A percentile compares a stretch with the other conserved stretches of the same genome.
These are phyloP conservation scores for Myopa testacea DNA, from an alignment of 2,888 invertebrate species.

Conservation along the genomic window DNA sequence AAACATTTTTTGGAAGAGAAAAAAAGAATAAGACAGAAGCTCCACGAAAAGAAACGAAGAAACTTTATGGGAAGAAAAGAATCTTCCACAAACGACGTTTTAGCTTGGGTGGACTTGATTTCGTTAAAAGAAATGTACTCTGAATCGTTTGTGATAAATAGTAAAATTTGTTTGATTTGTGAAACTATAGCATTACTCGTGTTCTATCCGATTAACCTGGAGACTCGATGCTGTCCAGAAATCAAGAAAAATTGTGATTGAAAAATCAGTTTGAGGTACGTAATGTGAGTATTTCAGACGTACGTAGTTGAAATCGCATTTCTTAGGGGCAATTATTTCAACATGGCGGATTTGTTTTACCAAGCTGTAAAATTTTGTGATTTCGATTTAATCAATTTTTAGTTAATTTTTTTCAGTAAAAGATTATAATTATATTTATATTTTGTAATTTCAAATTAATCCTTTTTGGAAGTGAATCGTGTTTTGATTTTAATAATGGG, in stretches of 20 bases:
- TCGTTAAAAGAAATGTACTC: conserved; percentile 40
- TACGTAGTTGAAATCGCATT: conserved; percentile 1
- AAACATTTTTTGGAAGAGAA: too few species aligned
- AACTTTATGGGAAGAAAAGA: conserved; percentile 41
- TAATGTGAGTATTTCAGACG: conserved; percentile 59
- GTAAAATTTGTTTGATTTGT: conserved; percentile 46
- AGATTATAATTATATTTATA: too few species aligned
- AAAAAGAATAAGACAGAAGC: too few species aligned
- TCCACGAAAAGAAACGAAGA: not conserved
- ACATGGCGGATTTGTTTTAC: conserved; percentile 61
- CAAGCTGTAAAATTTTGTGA: conserved; percentile 69
- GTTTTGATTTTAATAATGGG: too few species aligned
- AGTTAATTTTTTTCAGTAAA: not conserved
- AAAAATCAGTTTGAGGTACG: conserved; percentile 71
- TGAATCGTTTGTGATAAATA: conserved; percentile 43
- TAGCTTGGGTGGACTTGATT: conserved; percentile 32
- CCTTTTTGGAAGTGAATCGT: too few species aligned
- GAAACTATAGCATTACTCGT: conserved; percentile 49
- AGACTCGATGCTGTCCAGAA: conserved; percentile 71
- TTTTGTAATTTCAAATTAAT: too few species aligned
- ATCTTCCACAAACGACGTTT: conserved; percentile 43
- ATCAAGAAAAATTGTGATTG: conserved; percentile 75
- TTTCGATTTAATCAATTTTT: conserved; percentile 33
- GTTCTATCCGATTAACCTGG: conserved; percentile 57
- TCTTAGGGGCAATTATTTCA: conserved; percentile 47